Base-by-base conservation (phyloP, 2,888 invertebrate species). In the Brenthis daphne region DNA sequence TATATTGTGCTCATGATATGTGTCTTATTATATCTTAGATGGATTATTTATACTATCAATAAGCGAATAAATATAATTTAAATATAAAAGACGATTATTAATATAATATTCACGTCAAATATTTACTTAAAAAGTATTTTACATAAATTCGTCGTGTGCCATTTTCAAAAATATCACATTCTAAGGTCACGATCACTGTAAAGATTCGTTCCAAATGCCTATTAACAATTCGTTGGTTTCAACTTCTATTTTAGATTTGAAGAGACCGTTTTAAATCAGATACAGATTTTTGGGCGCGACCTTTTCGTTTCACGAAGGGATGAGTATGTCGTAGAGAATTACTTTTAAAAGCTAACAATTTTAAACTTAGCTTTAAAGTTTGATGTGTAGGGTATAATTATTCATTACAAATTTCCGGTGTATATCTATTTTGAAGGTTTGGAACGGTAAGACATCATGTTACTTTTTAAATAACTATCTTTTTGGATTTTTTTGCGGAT, bases 121-220 rank as follows among this genome's bases (percentile, higher is more conserved):
- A 29, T 29, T 24, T 24, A 29, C 29, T 29, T 29, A 3, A 53
- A 53, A n/a, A 53, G 3, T 16, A 53, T 53, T 53, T 16, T 0
- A 53, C 6, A 14, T n/a, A 29, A 29, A 29, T 51, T 51, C n/a
- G n/a, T 16, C 2, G n/a, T 16, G 14, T 53, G 14, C 24, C 63
- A 43, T 43, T 53, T 63, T 20, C 2, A 20, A 4, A 43, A 0
- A 43, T 3, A 20, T 4, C 8, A 13, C 6, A 24, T 16, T 63
- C 53, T 53, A 11, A 53, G 53, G 37, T 12, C 6, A 20, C 24
- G 53, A 63, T 20, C 82, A 79, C 81, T 77, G 75, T 77, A 76
- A 76, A 78, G 84, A 84, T 86, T 87, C 86, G 86, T 87, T 87
- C 85, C 80, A 82, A 82, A 82, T 48, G 67, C 80, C 82, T 88